Evolutionary conservation across 2,797 vertebrate species (phyloP), one percentile per base, ranked within the genome.

Genomic region (Semotilus atromaculatus): DNA sequence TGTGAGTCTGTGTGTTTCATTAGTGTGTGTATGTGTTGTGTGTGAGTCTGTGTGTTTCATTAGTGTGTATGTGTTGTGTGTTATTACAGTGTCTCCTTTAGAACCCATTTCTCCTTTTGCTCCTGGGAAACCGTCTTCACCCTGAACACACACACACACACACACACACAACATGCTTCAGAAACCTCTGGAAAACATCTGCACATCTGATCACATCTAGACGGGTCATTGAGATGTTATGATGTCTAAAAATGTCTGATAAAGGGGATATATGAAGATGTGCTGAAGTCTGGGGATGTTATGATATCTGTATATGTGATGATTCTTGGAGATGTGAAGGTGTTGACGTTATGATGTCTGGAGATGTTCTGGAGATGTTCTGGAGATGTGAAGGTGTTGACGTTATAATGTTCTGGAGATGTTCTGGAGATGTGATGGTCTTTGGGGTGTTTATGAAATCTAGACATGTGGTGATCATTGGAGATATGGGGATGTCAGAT

Each of bases 121-220:
- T 18, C 98, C 98, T 0, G 97, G 96, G 90, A 99, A 99, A 34
- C 98, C 98, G 7, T 99, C 98, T 94, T 99, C 98, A 87, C 98
- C 98, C 98, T 99, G 86, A 71, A 0, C 31, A 66, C 62, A 85
- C 51, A 86, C 18, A 60, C 36, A 2, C 13, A 83, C 19, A 43
- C 21, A 45, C 8, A 76, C 58, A 62, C 19, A 75, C 7, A 4
- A 38, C 7, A 36, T 31, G 68, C 40, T 45, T 3, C 45, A 34
- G 16, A 21, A 48, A 48, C 43, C 70, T 45, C 70, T 72, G n/a
- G n/a, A 45, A 53, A 21, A 75, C 16, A 51, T 26, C 38, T 72
- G 70, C 40, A 73, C 43, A 75, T n/a, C n/a, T n/a, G n/a, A n/a
- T n/a, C n/a, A n/a, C n/a, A n/a, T 67, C 21, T 51, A 5, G 43